Conservation (phyloP, 2,888 invertebrate species). For the Tortrix viridana region DNA sequence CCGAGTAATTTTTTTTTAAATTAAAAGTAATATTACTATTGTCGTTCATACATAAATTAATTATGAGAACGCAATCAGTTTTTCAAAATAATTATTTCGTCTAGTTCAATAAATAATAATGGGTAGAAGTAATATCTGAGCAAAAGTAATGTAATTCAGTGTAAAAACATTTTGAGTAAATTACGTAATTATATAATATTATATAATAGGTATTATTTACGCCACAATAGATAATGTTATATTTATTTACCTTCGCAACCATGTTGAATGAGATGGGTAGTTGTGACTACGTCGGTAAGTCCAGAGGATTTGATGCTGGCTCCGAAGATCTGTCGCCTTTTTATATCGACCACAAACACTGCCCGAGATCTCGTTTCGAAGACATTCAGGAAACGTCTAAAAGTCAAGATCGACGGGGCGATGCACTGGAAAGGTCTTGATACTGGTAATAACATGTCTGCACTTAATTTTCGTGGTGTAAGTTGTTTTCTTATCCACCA, state of each 20-base stretch:
- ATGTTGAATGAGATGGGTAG: conserved; percentile 59
- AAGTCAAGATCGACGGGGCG: conserved; percentile 74
- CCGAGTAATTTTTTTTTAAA: too few species aligned
- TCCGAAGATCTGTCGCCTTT: conserved; percentile 46
- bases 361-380: conserved; percentile 56
- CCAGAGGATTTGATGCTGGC: conserved; percentile 61
- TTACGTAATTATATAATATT: too few species aligned
- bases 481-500: conserved; percentile 5
- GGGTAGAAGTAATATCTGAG: too few species aligned
- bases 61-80: too few species aligned
- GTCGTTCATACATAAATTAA: too few species aligned
- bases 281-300: conserved; percentile 68
- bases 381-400: conserved; percentile 76
- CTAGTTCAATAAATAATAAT: too few species aligned
- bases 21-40: too few species aligned
- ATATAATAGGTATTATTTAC: too few species aligned
- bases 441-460: conserved; percentile 19
- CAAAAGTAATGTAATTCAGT: too few species aligned
- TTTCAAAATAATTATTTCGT: too few species aligned
- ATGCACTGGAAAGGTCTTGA: conserved; percentile 60
- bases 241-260: conserved; percentile 67
- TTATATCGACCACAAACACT: conserved; percentile 64
- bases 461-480: conserved; percentile 21
- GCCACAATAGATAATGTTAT: background rate
- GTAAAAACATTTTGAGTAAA: too few species aligned